A percentile compares a stretch with the other conserved stretches of the same genome.
Evolutionary conservation across 2,797 vertebrate genomes (phyloP).

Genomic region (Ceyx erithaca): DNA sequence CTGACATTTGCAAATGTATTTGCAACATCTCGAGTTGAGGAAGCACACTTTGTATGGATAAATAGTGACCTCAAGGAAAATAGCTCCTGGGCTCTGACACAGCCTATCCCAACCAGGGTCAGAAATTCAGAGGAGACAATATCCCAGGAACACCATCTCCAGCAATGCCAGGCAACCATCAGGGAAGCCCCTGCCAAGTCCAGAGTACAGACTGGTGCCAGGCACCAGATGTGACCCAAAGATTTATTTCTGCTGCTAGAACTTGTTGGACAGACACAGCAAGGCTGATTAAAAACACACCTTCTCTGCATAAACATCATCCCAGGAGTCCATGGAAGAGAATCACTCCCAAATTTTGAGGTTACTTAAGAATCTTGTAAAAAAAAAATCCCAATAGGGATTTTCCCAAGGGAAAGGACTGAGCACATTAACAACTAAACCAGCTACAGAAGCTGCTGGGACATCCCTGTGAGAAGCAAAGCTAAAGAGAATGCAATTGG

Average conservation of each 20-base stretch:
- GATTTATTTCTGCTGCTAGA: not conserved
- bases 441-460: not conserved
- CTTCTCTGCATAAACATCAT: not conserved
- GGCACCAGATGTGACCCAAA: not conserved
- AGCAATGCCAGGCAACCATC: fast-evolving
- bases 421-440: not conserved
- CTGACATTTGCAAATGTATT: not conserved
- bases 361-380: not conserved
- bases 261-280: not conserved
- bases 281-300: not conserved
- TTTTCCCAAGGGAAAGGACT: not conserved
- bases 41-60: not conserved
- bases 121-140: not conserved
- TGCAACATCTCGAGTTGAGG: not conserved
- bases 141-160: not conserved
- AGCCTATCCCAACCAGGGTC: not conserved
- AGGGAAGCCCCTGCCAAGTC: not conserved
- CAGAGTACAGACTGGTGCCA: not conserved
- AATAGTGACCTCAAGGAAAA: not conserved
- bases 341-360: not conserved
- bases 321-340: not conserved
- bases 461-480: not conserved
- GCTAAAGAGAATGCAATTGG: not conserved
- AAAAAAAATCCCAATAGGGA: not conserved
- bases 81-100: not conserved